Conservation (phyloP, 2,797 vertebrate species). For the Pristis pectinata region DNA sequence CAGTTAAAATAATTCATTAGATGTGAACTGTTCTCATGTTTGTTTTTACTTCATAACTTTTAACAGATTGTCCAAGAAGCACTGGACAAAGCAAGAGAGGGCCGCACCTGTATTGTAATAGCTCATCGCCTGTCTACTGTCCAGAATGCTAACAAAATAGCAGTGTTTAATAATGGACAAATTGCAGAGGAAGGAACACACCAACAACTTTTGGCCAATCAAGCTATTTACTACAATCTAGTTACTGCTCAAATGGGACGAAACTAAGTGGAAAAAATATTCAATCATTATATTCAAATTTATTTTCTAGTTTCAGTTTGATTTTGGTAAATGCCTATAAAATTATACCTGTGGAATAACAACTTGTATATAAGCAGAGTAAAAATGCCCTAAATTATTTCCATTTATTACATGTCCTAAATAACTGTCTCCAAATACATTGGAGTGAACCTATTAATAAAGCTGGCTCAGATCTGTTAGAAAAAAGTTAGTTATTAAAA, state of each 20-base stretch:
- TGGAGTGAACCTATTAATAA: not conserved
- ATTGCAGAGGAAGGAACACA: constrained; percentile 78
- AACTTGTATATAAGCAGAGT: not conserved
- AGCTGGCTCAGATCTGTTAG: not conserved
- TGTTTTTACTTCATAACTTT: not conserved
- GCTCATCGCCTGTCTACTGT: constrained; percentile 89
- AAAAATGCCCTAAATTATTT: not conserved
- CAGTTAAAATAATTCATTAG: not conserved
- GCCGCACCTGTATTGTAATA: constrained; percentile 83
- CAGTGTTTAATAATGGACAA: constrained; percentile 71
- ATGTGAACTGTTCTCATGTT: not conserved
- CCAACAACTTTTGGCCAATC: constrained; percentile 76
- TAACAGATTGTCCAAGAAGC: constrained; percentile 84
- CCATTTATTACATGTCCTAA: not conserved
- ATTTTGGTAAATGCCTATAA: not conserved
- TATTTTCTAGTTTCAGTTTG: not conserved
- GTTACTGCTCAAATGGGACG: constrained; percentile 69
- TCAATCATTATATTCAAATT: not conserved
- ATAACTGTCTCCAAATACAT: not conserved
- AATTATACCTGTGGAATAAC: not conserved
- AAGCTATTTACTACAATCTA: constrained; percentile 75
- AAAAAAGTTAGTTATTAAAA: not conserved
- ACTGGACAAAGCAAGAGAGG: constrained; percentile 77
- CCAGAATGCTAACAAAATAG: constrained; percentile 80
- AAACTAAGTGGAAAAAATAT: not conserved